Conservation (phyloP, 2,113 vertebrate species). For the Actenoides hombroni region DNA sequence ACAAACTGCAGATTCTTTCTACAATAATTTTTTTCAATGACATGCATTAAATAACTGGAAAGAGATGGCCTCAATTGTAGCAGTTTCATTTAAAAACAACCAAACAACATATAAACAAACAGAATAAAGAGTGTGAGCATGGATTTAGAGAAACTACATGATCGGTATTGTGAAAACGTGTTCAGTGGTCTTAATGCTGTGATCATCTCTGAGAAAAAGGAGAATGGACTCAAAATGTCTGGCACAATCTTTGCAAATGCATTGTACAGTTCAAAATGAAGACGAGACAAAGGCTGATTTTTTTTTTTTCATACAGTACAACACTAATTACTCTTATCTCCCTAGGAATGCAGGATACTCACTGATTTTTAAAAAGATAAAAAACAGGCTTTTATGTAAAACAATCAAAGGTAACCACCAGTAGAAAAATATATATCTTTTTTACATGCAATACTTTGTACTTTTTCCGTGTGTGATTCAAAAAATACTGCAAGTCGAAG, state of each 20-base stretch:
- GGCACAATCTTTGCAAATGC: not conserved
- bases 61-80: not conserved
- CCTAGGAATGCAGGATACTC: not conserved
- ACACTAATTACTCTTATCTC: not conserved
- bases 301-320: not conserved
- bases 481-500: not conserved
- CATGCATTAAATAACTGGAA: not conserved
- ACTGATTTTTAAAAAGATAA: not conserved
- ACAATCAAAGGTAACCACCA: not conserved
- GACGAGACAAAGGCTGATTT: not conserved
- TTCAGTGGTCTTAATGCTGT: not conserved
- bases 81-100: not conserved
- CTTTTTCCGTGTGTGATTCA: not conserved
- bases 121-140: not conserved
- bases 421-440: not conserved
- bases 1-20: not conserved
- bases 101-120: not conserved
- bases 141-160: not conserved
- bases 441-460: not conserved
- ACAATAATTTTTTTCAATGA: not conserved
- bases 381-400: not conserved
- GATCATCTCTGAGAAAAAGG: not conserved
- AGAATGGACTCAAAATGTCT: not conserved
- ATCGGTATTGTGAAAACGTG: rapidly evolving
- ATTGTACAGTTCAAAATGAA: not conserved